phyloP scores from a whole-genome alignment of 2,797 vertebrate genomes.

The Spea hammondii region DNA sequence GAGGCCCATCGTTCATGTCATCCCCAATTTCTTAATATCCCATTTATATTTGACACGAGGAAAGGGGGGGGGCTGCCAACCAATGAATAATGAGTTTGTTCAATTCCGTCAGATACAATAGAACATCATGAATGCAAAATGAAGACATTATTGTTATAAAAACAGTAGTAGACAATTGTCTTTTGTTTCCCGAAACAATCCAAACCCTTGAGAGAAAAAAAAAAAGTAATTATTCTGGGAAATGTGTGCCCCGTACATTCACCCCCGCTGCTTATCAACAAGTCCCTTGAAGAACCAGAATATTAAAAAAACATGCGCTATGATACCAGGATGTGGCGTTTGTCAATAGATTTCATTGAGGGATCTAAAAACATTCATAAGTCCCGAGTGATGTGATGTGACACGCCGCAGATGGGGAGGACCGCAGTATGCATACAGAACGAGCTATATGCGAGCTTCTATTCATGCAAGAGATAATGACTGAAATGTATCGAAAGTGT shows the following conservation, averaged over 20 bases:
- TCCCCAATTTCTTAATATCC: no score
- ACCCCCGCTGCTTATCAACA: not conserved
- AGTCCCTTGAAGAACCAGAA: not conserved
- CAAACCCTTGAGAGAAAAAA: not conserved
- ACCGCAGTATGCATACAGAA: constrained; percentile 2
- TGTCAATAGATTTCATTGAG: constrained; percentile 17
- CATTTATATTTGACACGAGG: no score
- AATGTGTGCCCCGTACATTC: not conserved
- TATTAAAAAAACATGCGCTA: not conserved
- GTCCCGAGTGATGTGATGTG: not conserved
- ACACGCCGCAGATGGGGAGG: not conserved
- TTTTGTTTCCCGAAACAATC: not conserved
- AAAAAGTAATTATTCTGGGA: not conserved
- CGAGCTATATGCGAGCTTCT: not conserved
- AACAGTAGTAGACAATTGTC: not conserved
- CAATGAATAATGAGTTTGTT: no score
- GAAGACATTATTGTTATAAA: not conserved
- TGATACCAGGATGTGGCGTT: not conserved
- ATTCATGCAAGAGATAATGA: constrained; percentile 1
- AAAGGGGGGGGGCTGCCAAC: no score
- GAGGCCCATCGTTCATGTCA: no score
- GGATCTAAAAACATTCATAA: not conserved
- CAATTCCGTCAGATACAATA: no score
- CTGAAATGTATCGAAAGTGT: not conserved
- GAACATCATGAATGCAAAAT: not conserved